Evolutionary conservation across 64 coral and sea anemone genomes (phyloP), one percentile per base, ranked within the genome.

Genomic region (Pocillopora verrucosa): DNA sequence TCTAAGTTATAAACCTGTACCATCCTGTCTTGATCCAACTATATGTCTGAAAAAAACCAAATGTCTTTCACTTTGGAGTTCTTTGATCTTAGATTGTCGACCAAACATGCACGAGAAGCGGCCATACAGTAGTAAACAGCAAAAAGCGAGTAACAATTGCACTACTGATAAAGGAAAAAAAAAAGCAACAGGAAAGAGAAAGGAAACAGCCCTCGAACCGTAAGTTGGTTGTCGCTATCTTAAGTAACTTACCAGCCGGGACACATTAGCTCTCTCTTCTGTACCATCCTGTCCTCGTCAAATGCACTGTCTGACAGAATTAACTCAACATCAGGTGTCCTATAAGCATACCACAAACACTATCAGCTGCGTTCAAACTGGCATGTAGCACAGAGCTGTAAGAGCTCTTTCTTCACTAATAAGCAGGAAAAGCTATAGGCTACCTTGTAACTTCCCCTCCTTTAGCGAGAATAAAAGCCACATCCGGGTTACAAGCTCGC

Each of bases 391-490:
- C 37, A 17, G 13, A 7, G 76, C 15, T 38, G 15, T 35, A 65
- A 19, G n/a, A 22, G 58, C 9, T 19, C 58, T 20, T 67, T 68
- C 24, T 72, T 58, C 45, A 59, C 1, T 6, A 74, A 56, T 11
- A 59, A 88, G 0, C 20, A 24, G 5, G 56, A 74, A 59, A 16
- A 30, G 15, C 26, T 12, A 19, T 22, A 20, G 36, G 72, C 58
- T 80, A 96, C 94, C 95, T 80, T 22, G 95, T 97, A 2, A 97
- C 95, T 36, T 93, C 88, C 87, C 91, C 95, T 11, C 88, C 95
- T 88, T 91, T 97, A 11, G 95, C 95, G n/a, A 97, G 92, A 38
- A 97, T 94, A 60, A 97, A 97, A 5, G 95, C 91, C 51, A 88
- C 88, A 67, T 97, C 88, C 13, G 91, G 91, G 72, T 97, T 97